These are phyloP conservation scores for Camponotus fellah DNA, from an alignment of 2,888 invertebrate species.

Conservation along the genomic window DNA sequence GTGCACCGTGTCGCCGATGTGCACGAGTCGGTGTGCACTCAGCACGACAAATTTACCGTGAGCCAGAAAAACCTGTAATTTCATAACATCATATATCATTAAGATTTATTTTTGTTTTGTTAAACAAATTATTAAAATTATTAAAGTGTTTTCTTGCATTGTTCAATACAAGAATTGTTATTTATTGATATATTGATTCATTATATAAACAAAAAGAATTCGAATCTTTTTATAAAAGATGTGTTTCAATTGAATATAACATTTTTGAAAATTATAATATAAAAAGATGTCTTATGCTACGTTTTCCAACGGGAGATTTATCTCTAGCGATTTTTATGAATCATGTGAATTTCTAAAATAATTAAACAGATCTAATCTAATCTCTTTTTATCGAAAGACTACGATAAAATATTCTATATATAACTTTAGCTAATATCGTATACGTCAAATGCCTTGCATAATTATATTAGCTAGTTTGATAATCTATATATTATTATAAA, in stretches of 20 bases:
- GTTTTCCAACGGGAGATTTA: background rate
- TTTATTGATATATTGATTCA: background rate
- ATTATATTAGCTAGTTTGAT: background rate
- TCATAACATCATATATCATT: background rate
- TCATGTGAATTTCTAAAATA: background rate
- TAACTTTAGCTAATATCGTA: background rate
- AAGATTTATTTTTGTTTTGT: background rate
- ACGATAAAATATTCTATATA: background rate
- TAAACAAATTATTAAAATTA: background rate
- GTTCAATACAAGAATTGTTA: background rate
- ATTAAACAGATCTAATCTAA: slow-evolving; percentile 7
- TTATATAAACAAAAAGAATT: background rate
- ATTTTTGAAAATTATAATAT: background rate
- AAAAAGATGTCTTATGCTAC: background rate
- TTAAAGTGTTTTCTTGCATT: background rate
- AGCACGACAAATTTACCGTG: slow-evolving; percentile 98
- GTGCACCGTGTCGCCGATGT: slow-evolving; percentile 97
- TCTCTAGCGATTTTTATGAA: background rate
- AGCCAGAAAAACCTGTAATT: slow-evolving; percentile 91
- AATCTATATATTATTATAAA: background rate
- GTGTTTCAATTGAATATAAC: background rate
- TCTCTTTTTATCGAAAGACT: background rate
- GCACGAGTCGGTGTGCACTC: slow-evolving; percentile 96
- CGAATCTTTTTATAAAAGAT: background rate
- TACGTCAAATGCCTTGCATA: background rate